Conservation (phyloP, 1,140 invertebrate species). For the Macrobrachium rosenbergii region DNA sequence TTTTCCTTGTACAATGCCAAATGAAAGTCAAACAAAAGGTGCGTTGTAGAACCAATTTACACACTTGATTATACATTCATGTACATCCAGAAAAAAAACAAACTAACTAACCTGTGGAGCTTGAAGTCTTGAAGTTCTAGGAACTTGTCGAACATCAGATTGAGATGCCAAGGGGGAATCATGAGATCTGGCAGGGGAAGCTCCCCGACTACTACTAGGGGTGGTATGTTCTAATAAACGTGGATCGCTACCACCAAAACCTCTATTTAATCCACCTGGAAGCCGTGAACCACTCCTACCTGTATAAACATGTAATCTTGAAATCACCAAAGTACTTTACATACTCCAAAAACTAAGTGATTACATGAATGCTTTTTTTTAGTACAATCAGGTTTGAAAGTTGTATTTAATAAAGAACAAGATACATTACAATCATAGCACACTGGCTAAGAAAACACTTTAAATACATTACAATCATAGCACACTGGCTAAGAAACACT, state of each 20-base stretch:
- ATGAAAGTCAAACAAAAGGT: no score
- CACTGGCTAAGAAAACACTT: no score
- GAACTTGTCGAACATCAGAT: conserved; percentile 33
- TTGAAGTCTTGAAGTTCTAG: conserved; percentile 49
- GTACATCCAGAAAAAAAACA: no score
- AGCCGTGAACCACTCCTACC: conserved; percentile 36
- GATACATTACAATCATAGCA: no score
- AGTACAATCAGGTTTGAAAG: no score
- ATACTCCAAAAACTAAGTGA: background rate
- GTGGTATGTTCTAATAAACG: conserved; percentile 45
- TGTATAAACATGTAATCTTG: background rate
- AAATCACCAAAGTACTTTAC: background rate
- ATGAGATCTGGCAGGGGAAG: conserved; percentile 46
- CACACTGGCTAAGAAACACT: no score
- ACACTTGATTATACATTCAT: no score
- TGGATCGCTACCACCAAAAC: conserved; percentile 49
- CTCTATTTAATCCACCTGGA: conserved; percentile 23
- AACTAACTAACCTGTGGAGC: conserved; percentile 40
- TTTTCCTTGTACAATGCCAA: no score
- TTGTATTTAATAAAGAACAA: no score
- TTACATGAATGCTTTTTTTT: no score
- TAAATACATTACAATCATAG: no score
- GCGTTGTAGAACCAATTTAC: no score
- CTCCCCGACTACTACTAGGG: conserved; percentile 43
- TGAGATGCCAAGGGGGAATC: conserved; percentile 52